Evolutionary conservation across 2,888 invertebrate species (phyloP), one percentile per base, ranked within the genome.

Genomic region (Suillia variegata): DNA sequence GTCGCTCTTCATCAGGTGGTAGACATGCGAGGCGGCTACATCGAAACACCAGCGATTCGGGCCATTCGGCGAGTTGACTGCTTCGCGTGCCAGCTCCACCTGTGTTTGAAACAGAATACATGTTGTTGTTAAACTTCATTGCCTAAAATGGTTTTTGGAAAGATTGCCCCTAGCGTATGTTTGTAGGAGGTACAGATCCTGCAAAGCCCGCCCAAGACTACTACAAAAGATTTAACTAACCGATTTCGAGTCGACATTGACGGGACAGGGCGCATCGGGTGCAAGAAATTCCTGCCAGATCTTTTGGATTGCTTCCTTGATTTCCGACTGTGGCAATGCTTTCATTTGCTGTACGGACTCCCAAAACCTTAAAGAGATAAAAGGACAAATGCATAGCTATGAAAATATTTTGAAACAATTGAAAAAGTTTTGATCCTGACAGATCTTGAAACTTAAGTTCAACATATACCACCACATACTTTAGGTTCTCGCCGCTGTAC

Each of bases 1-100:
- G 84, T 99, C 99, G 67, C 95, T 96, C 81, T 98, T 98, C 99
- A 99, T 99, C 71, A 99, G 85, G 78, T 98, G 96, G 83, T 98
- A 99, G 38, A 99, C 98, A 83, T 99, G 99, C 6, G 96, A 97
- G 83, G 97, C 96, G 56, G 99, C 98, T 77, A 96, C 93, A 79
- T 98, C 98, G 83, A 98, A 99, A 74, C 93, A 93, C 88, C 96
- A 97, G 73, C 96, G 87, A 80, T 96, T 95, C 0, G 94, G 90
- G 63, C 87, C 88, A 70, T 88, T 88, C 3, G 78, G 68, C 1
- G 80, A 75, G 58, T 76, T 78, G 82, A 94, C 87, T 73, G 93
- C 93, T 73, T 87, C 89, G 73, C 91, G 89, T 1, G 93, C 93
- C 59, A 89, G 83, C 79, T 95, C 95, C 79, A 91, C 91, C n/a